Evolutionary conservation across 2,113 vertebrate genomes (phyloP).

Genomic region (Lophius piscatorius): DNA sequence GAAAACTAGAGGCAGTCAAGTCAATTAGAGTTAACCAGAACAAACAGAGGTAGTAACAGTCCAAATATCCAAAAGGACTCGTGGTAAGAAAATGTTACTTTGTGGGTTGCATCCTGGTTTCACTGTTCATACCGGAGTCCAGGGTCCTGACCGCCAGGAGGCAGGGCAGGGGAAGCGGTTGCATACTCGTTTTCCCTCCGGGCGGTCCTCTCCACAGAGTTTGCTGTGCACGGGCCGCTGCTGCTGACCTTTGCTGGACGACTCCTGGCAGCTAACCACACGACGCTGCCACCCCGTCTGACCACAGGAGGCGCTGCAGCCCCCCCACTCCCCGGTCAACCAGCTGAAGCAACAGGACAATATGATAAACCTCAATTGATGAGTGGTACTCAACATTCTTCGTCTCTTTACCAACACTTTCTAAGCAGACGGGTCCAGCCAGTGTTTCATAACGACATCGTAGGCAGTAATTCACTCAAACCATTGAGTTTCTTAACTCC

Average conservation of each 20-base stretch:
- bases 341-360: conserved; percentile 78
- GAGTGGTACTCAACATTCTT: too few species aligned
- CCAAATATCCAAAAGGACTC: background rate
- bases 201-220: conserved; percentile 86
- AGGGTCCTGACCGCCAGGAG: conserved; percentile 86
- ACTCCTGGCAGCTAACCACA: conserved; percentile 87
- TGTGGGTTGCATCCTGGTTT: background rate
- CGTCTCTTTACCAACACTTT: too few species aligned
- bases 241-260: conserved; percentile 81
- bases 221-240: conserved; percentile 88
- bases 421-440: background rate
- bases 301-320: conserved; percentile 91
- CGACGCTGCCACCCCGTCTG: conserved; percentile 87
- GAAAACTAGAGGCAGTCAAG: background rate
- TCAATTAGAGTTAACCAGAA: background rate
- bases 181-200: conserved; percentile 86
- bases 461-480: too few species aligned
- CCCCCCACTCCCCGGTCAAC: conserved; percentile 90
- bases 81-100: background rate
- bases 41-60: background rate
- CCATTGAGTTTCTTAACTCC: background rate
- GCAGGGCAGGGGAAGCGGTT: conserved; percentile 89
- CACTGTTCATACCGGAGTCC: conserved; percentile 85
- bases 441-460: too few species aligned
- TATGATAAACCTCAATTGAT: too few species aligned